Conservation (phyloP, 2,888 invertebrate species). For the Ptychoptera contaminata region DNA sequence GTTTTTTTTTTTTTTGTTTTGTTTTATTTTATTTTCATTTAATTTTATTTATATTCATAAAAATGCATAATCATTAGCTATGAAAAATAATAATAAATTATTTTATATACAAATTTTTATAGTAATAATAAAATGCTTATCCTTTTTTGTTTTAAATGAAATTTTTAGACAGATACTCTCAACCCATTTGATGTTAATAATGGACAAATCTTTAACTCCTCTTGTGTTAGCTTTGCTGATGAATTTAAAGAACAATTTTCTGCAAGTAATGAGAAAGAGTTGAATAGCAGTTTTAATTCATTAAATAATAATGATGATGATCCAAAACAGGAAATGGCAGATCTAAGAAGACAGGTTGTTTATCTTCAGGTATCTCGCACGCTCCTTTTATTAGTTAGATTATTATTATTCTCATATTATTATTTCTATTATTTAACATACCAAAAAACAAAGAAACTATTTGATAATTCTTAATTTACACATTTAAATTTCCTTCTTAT, state of each 20-base stretch:
- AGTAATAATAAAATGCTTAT: not conserved
- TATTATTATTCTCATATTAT: slow-evolving; percentile 1
- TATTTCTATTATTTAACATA: slow-evolving; percentile 5
- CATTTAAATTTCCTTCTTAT: too few species aligned
- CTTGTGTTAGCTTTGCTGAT: slow-evolving; percentile 31
- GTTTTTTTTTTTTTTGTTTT: slow-evolving; percentile 6
- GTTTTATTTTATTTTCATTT: slow-evolving; percentile 8
- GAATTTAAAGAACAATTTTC: slow-evolving; percentile 36
- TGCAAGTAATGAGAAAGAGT: slow-evolving; percentile 27
- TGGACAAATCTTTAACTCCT: slow-evolving; percentile 40
- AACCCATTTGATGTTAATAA: slow-evolving; percentile 68
- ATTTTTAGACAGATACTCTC: slow-evolving; percentile 65
- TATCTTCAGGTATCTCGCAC: slow-evolving; percentile 49
- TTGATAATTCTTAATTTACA: too few species aligned
- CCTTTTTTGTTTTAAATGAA: slow-evolving; percentile 9
- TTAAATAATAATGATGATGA: slow-evolving; percentile 34
- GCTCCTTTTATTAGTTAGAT: too few species aligned
- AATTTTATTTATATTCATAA: slow-evolving; percentile 18
- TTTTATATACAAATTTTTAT: slow-evolving; percentile 38
- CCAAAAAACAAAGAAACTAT: not conserved
- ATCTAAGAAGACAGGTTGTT: slow-evolving; percentile 66
- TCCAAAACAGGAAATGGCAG: slow-evolving; percentile 54
- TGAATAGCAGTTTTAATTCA: slow-evolving; percentile 37
- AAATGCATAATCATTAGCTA: too few species aligned
- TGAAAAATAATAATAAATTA: slow-evolving; percentile 47